Percentiles rank a stretch among this genome's conserved stretches.
Conservation (phyloP, 2,888 invertebrate genomes). For the Plemyria rubiginata region DNA sequence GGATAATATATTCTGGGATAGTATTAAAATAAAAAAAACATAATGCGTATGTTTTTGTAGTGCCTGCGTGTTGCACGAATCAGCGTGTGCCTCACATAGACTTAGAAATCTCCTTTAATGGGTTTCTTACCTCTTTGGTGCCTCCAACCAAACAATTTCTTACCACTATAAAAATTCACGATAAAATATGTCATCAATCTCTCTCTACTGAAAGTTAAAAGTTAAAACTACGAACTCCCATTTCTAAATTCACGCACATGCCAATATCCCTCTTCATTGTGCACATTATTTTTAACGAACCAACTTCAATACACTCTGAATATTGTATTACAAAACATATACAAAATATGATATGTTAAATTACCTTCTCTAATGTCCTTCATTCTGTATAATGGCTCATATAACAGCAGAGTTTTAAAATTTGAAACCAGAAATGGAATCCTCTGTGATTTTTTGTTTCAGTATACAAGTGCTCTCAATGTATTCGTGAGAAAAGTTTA, state of each 20-base stretch:
- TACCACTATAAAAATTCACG: too few species aligned
- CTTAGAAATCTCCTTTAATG: too few species aligned
- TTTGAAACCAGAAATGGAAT: conserved; percentile 22
- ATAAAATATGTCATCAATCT: too few species aligned
- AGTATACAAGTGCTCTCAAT: neutral
- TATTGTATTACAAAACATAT: conserved; percentile 14
- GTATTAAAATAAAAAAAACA: too few species aligned
- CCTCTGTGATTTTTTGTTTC: conserved; percentile 8
- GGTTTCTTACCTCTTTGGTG: too few species aligned
- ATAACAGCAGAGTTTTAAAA: conserved; percentile 26
- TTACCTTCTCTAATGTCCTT: conserved; percentile 34
- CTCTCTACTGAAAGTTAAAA: conserved; percentile 6
- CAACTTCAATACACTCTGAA: conserved; percentile 18
- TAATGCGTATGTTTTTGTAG: too few species aligned
- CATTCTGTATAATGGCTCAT: conserved; percentile 33
- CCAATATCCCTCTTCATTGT: conserved; percentile 16
- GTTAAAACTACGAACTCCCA: conserved; percentile 16
- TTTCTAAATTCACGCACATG: conserved; percentile 13
- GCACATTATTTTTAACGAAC: conserved; percentile 37
- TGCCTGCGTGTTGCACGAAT: too few species aligned
- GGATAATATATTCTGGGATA: too few species aligned
- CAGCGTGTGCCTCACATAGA: too few species aligned
- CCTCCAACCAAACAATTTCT: too few species aligned
- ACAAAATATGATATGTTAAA: too few species aligned
- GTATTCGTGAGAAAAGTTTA: neutral